Percentiles rank a stretch among this genome's conserved stretches.
These are phyloP conservation scores for Nasonia oneida DNA, from an alignment of 2,888 invertebrate genomes.

Conservation along the genomic window DNA sequence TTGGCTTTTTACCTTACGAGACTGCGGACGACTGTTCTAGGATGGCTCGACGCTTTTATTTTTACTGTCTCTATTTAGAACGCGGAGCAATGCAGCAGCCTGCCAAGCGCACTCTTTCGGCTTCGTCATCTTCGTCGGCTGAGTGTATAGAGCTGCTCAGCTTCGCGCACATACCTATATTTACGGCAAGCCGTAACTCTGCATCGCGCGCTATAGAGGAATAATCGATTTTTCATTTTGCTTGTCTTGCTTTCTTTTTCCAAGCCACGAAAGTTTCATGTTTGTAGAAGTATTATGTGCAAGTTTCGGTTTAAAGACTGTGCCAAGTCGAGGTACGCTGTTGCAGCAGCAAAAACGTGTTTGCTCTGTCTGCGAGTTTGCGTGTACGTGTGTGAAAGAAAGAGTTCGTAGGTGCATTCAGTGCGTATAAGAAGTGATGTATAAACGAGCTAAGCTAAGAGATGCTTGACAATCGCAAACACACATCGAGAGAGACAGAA, in stretches of 20 bases:
- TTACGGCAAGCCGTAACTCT: constrained; percentile 6
- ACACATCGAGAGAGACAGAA: constrained; percentile 62
- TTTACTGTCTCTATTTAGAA: constrained; percentile 62
- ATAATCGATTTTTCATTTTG: background rate
- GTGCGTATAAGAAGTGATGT: background rate
- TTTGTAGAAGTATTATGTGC: background rate
- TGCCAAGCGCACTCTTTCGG: constrained; percentile 55
- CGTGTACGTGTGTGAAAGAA: background rate
- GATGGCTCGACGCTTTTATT: constrained; percentile 55
- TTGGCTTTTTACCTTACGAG: constrained; percentile 33
- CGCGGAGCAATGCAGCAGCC: constrained; percentile 50
- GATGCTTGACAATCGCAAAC: constrained; percentile 58
- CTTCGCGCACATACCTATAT: constrained; percentile 15
- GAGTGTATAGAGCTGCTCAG: background rate
- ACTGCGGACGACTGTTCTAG: constrained; percentile 7
- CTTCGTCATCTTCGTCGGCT: constrained; percentile 28
- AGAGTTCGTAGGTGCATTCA: background rate
- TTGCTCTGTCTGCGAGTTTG: background rate
- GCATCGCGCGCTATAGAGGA: background rate
- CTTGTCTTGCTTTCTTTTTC: background rate
- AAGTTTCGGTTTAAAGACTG: background rate
- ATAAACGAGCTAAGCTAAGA: constrained; percentile 1
- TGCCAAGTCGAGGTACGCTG: background rate
- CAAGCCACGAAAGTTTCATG: background rate
- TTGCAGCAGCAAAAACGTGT: background rate